A percentile compares a stretch with the other conserved stretches of the same genome.
phyloP scores from a whole-genome alignment of 2,113 vertebrate genomes.

The Hiodon alosoides region DNA sequence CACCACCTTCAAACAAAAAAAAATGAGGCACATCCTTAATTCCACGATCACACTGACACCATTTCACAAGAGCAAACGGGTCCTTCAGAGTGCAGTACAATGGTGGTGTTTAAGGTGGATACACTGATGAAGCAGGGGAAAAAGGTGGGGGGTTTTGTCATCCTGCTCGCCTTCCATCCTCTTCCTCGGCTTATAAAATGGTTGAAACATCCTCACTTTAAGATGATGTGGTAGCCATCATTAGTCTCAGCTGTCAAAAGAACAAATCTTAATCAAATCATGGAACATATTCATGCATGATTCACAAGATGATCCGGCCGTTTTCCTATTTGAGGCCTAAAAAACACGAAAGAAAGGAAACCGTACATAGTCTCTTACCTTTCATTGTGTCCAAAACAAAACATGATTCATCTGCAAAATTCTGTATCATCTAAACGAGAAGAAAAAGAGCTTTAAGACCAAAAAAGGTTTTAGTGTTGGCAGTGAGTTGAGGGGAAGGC shows the following conservation, averaged over 20 bases:
- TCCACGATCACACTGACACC: too few relatives aligned
- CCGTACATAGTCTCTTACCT: slow-evolving; percentile 57
- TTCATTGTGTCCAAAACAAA: slow-evolving; percentile 95
- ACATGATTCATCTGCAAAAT: slow-evolving; percentile 92
- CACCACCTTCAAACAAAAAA: too few relatives aligned
- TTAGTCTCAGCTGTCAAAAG: slow-evolving; percentile 77
- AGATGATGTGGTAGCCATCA: slow-evolving; percentile 88
- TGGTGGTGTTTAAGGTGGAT: too few relatives aligned
- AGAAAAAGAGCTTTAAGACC: neutral
- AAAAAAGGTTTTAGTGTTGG: neutral
- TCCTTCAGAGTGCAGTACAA: too few relatives aligned
- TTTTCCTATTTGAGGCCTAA: too few relatives aligned
- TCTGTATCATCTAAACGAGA: slow-evolving; percentile 84
- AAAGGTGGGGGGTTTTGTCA: neutral
- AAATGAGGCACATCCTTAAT: too few relatives aligned
- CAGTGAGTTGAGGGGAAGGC: too few relatives aligned
- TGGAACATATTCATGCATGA: too few relatives aligned
- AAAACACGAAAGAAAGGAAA: too few relatives aligned
- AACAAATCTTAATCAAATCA: slow-evolving; percentile 2
- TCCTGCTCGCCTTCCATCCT: neutral
- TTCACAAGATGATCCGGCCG: neutral
- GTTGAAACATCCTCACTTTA: slow-evolving; percentile 68
- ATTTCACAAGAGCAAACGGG: too few relatives aligned
- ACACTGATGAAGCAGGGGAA: too few relatives aligned
- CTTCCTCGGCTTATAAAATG: neutral